Percentiles rank a stretch among this genome's conserved stretches.
phyloP scores from a whole-genome alignment of 1,140 invertebrate genomes.

The Drosophila sproati region DNA sequence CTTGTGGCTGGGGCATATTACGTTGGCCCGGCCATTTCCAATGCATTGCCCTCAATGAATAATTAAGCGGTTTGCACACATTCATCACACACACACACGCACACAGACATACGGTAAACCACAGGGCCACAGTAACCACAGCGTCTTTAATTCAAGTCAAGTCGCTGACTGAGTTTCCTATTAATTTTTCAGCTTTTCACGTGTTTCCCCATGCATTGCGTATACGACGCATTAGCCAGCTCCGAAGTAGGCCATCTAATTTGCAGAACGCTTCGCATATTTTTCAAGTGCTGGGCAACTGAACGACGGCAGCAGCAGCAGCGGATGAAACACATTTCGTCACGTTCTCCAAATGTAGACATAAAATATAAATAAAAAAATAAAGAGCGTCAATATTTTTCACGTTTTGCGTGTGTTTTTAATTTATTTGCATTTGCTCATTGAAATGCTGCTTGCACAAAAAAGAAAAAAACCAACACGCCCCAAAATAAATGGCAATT shows the following conservation, averaged over 20 bases:
- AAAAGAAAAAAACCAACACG: slow-evolving; percentile 47
- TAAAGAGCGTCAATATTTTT: slow-evolving; percentile 76
- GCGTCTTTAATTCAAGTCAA: slow-evolving; percentile 51
- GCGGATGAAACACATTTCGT: slow-evolving; percentile 61
- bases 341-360: slow-evolving; percentile 62
- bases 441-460: slow-evolving; percentile 81
- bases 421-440: slow-evolving; percentile 83
- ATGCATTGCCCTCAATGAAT: slow-evolving; percentile 81
- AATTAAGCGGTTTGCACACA: slow-evolving; percentile 77
- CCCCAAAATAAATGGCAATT: slow-evolving; percentile 77
- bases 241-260: slow-evolving; percentile 71
- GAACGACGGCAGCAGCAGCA: slow-evolving; percentile 26
- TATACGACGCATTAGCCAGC: slow-evolving; percentile 43
- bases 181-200: slow-evolving; percentile 30
- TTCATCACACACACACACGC: slow-evolving; percentile 56
- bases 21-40: slow-evolving; percentile 57
- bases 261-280: slow-evolving; percentile 71
- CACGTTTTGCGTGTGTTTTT: slow-evolving; percentile 70
- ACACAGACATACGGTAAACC: slow-evolving; percentile 41
- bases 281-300: slow-evolving; percentile 60
- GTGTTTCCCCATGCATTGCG: slow-evolving; percentile 32
- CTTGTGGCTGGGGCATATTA: slow-evolving; percentile 41
- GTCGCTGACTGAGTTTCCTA: slow-evolving; percentile 41
- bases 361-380: slow-evolving; percentile 39
- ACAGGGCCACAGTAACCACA: slow-evolving; percentile 40